Conservation (phyloP, 2,797 vertebrate genomes). For the Xenops minutus region DNA sequence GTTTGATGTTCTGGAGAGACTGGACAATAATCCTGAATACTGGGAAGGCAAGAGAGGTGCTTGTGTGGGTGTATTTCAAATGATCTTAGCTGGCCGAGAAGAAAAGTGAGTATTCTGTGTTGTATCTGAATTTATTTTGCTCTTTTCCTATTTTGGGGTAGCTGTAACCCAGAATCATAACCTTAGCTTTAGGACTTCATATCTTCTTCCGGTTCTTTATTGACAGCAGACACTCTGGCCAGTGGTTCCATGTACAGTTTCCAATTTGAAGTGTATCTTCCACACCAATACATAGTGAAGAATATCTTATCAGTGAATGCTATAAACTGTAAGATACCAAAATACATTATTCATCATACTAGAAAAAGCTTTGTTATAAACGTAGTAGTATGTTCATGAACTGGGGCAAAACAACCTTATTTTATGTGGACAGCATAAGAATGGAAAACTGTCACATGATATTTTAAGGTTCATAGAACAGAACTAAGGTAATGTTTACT, state of each 20-base stretch:
- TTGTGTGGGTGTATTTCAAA: conserved; percentile 95
- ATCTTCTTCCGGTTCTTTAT: background rate
- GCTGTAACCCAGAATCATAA: background rate
- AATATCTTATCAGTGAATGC: background rate
- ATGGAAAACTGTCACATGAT: background rate
- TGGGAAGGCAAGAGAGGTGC: conserved; percentile 98
- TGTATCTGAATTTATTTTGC: background rate
- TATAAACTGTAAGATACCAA: background rate
- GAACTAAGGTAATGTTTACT: background rate
- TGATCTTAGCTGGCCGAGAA: conserved; percentile 92
- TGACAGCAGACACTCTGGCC: background rate
- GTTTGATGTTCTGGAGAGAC: conserved; percentile 91
- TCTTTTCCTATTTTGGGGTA: background rate
- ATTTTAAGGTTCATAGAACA: background rate
- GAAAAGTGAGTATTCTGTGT: conserved; percentile 82
- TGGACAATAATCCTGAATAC: conserved; percentile 91
- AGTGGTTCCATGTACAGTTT: background rate
- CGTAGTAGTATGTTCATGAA: background rate
- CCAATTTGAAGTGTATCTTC: background rate
- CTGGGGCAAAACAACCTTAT: background rate
- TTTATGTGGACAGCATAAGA: background rate
- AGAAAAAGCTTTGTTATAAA: background rate
- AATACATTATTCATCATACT: background rate
- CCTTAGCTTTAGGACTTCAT: background rate
- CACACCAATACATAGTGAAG: background rate